Evolutionary conservation across 2,113 vertebrate species (phyloP), one percentile per base, ranked within the genome.

Genomic region (Cacatua alba): DNA sequence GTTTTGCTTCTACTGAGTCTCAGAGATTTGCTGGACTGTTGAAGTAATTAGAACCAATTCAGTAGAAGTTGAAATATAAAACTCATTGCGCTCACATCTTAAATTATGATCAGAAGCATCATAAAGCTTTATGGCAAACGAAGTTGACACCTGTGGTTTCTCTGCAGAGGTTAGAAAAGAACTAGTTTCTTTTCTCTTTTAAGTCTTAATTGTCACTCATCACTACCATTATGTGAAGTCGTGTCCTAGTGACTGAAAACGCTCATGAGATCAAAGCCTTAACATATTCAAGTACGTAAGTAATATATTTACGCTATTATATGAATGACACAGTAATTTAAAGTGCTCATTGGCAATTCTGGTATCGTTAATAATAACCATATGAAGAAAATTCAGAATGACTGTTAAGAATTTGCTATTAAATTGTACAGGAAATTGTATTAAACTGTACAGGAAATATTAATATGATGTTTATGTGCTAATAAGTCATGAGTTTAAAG

Each of bases 61-160:
- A 90, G 29, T 17, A 91, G 81, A 90, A 94, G 17, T 3, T 85
- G 15, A 92, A 88, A 29, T 31, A 67, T 11, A 90, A 96, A 94
- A 71, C 7, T 25, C 68, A 12, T 39, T 93, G 51, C 14, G 90
- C 48, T 88, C 37, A 11, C 33, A 72, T 83, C 64, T 95, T 55
- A 74, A 8, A 64, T 70, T 51, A 89, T 43, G 55, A 88, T 13
- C 91, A 62, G 49, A 79, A 60, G 37, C 82, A 78, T 48, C 10
- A 3, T 39, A 87, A 83, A 94, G 18, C 41, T 85, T 83, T 93
- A 84, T 65, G 57, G 29, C 67, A 92, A 79, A 94, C 75, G 25
- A 28, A 96, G 37, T 44, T 83, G 52, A 88, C 26, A 91, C 10
- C 41, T 79, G 55, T 9, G 4, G 33, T 53, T 94, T 68, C 62